Conservation (phyloP, 1,140 invertebrate species). For the Saccostrea glomerata region DNA sequence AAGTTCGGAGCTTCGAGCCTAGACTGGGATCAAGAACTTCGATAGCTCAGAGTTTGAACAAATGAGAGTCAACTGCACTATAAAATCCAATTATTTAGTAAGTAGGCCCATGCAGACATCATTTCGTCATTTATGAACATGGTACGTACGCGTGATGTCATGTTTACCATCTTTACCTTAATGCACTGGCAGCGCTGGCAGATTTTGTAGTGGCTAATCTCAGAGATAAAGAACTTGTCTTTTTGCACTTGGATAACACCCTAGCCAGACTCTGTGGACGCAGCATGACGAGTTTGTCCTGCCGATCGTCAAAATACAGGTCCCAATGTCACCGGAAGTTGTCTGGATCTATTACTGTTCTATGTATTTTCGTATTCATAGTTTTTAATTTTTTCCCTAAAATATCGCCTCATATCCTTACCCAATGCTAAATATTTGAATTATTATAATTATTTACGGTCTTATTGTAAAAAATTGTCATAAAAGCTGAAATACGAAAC, state of each 20-base stretch:
- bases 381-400: not conserved
- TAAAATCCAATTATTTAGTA: no score
- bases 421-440: not conserved
- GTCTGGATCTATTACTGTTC: not conserved
- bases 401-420: not conserved
- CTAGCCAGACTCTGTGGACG: conserved; percentile 48
- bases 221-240: not conserved
- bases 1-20: no score
- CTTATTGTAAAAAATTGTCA: not conserved
- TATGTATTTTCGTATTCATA: not conserved
- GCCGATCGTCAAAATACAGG: not conserved
- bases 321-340: conserved; percentile 22
- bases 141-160: not conserved
- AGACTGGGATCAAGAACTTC: no score
- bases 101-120: no score
- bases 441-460: not conserved
- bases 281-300: conserved; percentile 47
- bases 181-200: not conserved
- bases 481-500: not conserved
- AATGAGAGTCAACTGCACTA: no score
- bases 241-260: conserved; percentile 41
- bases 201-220: not conserved
- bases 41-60: no score
- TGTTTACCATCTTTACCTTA: not conserved
- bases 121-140: no score